Percentiles rank a stretch among this genome's conserved stretches.
phyloP scores from a whole-genome alignment of 2,113 vertebrate species.

The Elephas maximus region DNA sequence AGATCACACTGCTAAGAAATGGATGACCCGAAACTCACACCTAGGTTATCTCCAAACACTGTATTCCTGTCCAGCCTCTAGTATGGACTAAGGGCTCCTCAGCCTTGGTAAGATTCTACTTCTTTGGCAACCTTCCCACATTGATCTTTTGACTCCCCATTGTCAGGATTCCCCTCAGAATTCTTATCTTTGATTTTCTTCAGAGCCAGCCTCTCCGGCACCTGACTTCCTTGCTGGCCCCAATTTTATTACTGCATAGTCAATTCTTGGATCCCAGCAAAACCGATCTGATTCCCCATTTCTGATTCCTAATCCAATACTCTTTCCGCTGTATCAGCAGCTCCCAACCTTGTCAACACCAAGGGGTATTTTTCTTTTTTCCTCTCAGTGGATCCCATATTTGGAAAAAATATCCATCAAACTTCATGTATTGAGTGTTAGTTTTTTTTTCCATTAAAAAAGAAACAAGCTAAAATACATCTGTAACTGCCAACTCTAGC shows the following conservation, averaged over 20 bases:
- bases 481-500: neutral
- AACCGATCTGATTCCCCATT: neutral
- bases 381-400: neutral
- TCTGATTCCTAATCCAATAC: neutral
- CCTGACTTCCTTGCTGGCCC: neutral
- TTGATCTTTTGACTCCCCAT: neutral
- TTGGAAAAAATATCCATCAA: slow-evolving; percentile 17
- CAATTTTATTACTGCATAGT: neutral
- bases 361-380: neutral
- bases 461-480: neutral
- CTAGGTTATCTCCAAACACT: neutral
- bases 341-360: neutral
- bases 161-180: neutral
- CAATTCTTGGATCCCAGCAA: neutral
- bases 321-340: neutral
- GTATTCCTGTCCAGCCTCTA: neutral
- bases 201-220: neutral
- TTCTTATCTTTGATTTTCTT: neutral
- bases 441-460: slow-evolving; percentile 39
- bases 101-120: neutral
- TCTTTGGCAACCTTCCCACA: neutral
- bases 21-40: neutral
- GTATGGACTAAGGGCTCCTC: neutral
- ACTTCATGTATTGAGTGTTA: neutral
- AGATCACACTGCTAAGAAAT: neutral